These are phyloP conservation scores for Antennarius striatus DNA, from an alignment of 2,113 vertebrate genomes.

Conservation along the genomic window DNA sequence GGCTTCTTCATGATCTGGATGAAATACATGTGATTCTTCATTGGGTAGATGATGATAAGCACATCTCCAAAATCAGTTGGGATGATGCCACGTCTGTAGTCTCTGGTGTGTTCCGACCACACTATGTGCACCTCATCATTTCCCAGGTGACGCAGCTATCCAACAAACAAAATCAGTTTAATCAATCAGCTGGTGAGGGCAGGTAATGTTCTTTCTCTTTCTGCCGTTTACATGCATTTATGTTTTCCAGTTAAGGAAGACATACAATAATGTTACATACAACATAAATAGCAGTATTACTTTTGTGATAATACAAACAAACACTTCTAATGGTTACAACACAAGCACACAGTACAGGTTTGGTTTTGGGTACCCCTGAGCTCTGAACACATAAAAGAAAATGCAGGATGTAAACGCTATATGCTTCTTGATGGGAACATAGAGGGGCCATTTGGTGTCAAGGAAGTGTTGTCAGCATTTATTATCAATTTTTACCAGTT, in stretches of 20 bases:
- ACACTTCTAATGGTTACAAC: neutral
- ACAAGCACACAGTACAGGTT: neutral
- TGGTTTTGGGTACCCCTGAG: too few species aligned
- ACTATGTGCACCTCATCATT: constrained; percentile 99
- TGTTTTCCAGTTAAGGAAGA: neutral
- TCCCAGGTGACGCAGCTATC: constrained; percentile 97
- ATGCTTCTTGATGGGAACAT: too few species aligned
- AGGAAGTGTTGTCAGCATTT: too few species aligned
- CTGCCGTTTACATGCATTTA: constrained; percentile 10
- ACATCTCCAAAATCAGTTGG: constrained; percentile 98
- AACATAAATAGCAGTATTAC: neutral
- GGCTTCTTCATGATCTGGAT: constrained; percentile 96
- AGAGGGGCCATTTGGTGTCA: too few species aligned
- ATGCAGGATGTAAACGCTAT: too few species aligned
- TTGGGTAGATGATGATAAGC: constrained; percentile 95
- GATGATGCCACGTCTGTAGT: constrained; percentile 96
- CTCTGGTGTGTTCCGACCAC: constrained; percentile 97
- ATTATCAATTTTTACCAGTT: too few species aligned
- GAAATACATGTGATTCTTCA: constrained; percentile 98
- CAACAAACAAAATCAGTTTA: constrained; percentile 67
- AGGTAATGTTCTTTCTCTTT: constrained; percentile 26
- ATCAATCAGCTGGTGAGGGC: constrained; percentile 43
- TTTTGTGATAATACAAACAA: neutral
- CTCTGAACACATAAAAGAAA: too few species aligned
- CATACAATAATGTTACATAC: constrained; percentile 13